Conservation (phyloP, 2,113 vertebrate species). For the Stigmatopora nigra region DNA sequence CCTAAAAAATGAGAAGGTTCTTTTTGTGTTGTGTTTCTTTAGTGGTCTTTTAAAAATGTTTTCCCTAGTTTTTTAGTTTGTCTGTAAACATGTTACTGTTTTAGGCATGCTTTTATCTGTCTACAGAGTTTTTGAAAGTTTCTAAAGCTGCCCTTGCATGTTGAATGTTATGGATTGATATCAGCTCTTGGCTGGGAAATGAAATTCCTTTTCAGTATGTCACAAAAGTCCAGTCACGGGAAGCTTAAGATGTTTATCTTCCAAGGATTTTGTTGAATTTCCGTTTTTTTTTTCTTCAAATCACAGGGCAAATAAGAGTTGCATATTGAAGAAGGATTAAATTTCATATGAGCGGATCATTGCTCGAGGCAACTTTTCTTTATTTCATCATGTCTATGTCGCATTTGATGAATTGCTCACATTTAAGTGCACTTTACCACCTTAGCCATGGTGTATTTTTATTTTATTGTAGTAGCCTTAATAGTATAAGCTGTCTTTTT, state of each 20-base stretch:
- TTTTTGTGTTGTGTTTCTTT: conserved; percentile 5
- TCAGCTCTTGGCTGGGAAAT: conserved; percentile 15
- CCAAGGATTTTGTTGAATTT: conserved; percentile 2
- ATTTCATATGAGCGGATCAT: conserved; percentile 12
- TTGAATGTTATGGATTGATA: conserved; percentile 9
- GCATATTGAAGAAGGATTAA: conserved; percentile 12
- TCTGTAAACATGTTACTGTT: conserved; percentile 10
- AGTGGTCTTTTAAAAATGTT: conserved; percentile 6
- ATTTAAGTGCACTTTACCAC: background rate
- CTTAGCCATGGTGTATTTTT: background rate
- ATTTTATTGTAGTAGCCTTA: conserved; percentile 9
- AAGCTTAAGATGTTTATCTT: conserved; percentile 10
- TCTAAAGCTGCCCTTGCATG: background rate
- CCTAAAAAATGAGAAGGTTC: conserved; percentile 8
- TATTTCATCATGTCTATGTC: background rate
- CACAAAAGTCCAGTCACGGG: conserved; percentile 2
- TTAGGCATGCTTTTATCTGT: conserved; percentile 24
- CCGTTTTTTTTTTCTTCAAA: background rate
- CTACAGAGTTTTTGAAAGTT: conserved; percentile 4
- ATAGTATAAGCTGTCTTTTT: background rate
- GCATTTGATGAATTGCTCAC: conserved; percentile 4
- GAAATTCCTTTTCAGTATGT: conserved; percentile 1
- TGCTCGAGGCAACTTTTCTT: background rate
- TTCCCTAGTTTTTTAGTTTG: conserved; percentile 15
- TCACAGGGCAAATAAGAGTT: background rate